These are phyloP conservation scores for Anastrepha obliqua DNA, from an alignment of 1,140 invertebrate genomes.

Conservation along the genomic window DNA sequence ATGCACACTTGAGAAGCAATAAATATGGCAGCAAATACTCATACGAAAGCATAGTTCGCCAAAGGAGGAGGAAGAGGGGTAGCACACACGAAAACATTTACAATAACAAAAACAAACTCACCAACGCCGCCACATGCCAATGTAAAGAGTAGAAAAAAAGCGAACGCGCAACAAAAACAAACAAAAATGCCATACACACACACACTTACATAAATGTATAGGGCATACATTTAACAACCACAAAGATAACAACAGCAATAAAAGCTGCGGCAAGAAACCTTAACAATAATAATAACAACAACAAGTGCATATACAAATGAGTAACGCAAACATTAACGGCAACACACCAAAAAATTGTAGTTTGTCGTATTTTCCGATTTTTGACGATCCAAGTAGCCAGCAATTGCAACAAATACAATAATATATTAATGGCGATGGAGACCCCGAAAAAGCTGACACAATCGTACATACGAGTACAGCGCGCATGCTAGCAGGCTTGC, in stretches of 20 bases:
- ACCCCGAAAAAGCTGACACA: conserved; percentile 49
- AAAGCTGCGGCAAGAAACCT: conserved; percentile 48
- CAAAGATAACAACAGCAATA: conserved; percentile 40
- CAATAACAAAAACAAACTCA: conserved; percentile 33
- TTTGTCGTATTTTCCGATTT: conserved; percentile 44
- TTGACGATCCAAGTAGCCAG: conserved; percentile 25
- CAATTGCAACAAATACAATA: conserved; percentile 8
- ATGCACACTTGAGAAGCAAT: conserved; percentile 36
- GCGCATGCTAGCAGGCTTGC: neutral
- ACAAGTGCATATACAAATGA: conserved; percentile 30
- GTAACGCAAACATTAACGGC: conserved; percentile 43
- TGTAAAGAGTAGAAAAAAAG: neutral
- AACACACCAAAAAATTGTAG: conserved; percentile 5
- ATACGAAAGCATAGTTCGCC: neutral
- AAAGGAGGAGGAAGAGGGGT: neutral
- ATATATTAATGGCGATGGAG: conserved; percentile 22
- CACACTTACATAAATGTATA: neutral
- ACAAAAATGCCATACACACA: neutral
- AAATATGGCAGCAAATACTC: conserved; percentile 34
- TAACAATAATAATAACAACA: conserved; percentile 32
- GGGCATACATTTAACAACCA: neutral
- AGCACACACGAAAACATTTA: conserved; percentile 12
- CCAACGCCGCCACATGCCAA: conserved; percentile 45
- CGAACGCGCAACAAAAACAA: conserved; percentile 45
- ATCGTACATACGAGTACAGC: neutral